phyloP scores from a whole-genome alignment of 2,797 vertebrate species.

The Micrastur ruficollis region DNA sequence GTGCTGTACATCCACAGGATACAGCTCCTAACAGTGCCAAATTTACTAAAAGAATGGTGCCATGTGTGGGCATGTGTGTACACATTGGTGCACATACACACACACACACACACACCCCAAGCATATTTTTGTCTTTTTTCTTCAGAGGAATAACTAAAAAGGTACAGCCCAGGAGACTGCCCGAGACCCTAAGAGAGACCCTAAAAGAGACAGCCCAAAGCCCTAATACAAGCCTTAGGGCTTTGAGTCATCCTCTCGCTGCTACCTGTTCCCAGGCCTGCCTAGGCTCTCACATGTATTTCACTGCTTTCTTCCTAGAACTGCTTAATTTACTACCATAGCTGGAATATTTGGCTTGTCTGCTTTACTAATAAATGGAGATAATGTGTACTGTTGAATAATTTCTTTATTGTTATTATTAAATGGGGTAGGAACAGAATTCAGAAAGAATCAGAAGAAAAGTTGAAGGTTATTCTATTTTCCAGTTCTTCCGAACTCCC shows the following conservation, averaged over 20 bases:
- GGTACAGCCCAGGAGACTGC: not conserved
- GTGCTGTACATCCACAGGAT: not conserved
- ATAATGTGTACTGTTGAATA: not conserved
- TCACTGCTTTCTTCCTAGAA: not conserved
- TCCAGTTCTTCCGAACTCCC: not conserved
- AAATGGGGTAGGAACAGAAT: not conserved
- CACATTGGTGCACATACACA: accelerated
- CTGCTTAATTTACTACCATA: not conserved
- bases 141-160: not conserved
- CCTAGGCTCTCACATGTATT: not conserved
- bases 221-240: not conserved
- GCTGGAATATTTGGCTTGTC: not conserved
- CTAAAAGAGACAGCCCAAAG: not conserved
- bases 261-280: not conserved
- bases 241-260: not conserved
- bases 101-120: accelerated
- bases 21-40: not conserved
- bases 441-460: not conserved
- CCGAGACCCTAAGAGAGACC: not conserved
- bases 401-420: not conserved
- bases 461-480: not conserved
- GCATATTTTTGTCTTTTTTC: not conserved
- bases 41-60: not conserved
- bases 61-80: too few relatives aligned
- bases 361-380: not conserved